Conservation (phyloP, 92 coral and sea anemone species). For the Muricea muricata region DNA sequence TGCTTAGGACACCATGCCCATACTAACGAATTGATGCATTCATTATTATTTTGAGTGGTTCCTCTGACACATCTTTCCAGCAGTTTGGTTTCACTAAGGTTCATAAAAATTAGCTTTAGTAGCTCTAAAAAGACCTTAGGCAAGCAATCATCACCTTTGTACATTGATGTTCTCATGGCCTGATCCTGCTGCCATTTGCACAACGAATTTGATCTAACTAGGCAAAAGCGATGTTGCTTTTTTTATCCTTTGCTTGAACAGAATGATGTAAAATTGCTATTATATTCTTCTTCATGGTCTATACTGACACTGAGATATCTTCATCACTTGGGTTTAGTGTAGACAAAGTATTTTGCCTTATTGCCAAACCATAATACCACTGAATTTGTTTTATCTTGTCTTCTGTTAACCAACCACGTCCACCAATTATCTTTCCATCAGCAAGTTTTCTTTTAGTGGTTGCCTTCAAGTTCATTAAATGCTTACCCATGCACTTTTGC, state of each 20-base stretch:
- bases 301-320: conserved; percentile 44
- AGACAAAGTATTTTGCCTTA: conserved; percentile 49
- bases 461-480: conserved; percentile 54
- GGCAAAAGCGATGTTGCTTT: conserved; percentile 65
- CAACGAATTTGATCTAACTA: conserved; percentile 48
- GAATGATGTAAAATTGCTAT: conserved; percentile 47
- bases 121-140: conserved; percentile 41
- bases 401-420: conserved; percentile 48
- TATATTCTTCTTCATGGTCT: conserved; percentile 54
- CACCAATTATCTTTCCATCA: conserved; percentile 61
- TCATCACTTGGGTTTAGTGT: conserved; percentile 52
- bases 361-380: conserved; percentile 58
- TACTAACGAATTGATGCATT: conserved; percentile 52
- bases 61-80: conserved; percentile 60
- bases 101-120: conserved; percentile 48
- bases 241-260: too few relatives aligned
- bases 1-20: conserved; percentile 62
- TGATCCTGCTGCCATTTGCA: conserved; percentile 66
- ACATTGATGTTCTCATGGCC: conserved; percentile 42
- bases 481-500: conserved; percentile 71
- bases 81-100: conserved; percentile 61
- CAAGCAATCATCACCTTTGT: conserved; percentile 47
- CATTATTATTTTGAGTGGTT: conserved; percentile 53
- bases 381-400: conserved; percentile 51
- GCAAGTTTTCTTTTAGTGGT: conserved; percentile 59